Conservation (phyloP, 2,113 vertebrate species). For the Prunella fulvescens region DNA sequence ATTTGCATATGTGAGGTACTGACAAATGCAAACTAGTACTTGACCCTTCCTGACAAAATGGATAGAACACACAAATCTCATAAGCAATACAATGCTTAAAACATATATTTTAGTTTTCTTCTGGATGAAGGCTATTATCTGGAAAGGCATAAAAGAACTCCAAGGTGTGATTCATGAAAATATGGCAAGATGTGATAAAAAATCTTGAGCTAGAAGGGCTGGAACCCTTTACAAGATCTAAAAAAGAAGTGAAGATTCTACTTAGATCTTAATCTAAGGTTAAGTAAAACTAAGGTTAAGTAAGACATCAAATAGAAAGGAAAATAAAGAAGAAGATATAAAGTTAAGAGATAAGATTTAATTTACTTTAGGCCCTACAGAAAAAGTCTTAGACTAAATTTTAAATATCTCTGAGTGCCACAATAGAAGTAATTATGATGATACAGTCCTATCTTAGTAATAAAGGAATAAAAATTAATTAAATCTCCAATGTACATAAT, state of each 20-base stretch:
- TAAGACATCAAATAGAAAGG: background rate
- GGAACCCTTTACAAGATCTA: background rate
- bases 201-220: background rate
- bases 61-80: background rate
- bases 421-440: background rate
- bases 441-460: background rate
- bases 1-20: background rate
- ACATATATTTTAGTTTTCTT: background rate
- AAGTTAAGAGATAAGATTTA: background rate
- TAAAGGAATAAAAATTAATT: conserved; percentile 21
- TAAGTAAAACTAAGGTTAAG: background rate
- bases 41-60: background rate
- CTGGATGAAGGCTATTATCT: background rate
- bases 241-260: background rate
- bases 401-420: background rate
- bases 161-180: background rate
- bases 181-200: background rate
- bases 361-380: background rate
- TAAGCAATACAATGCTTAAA: background rate
- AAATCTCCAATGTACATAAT: background rate
- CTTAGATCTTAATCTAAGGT: background rate
- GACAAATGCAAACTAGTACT: background rate
- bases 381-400: background rate
- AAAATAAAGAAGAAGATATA: background rate
- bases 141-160: background rate